Evolutionary conservation across 1,140 invertebrate genomes (phyloP).

Genomic region (Aphaenogaster floridana): DNA sequence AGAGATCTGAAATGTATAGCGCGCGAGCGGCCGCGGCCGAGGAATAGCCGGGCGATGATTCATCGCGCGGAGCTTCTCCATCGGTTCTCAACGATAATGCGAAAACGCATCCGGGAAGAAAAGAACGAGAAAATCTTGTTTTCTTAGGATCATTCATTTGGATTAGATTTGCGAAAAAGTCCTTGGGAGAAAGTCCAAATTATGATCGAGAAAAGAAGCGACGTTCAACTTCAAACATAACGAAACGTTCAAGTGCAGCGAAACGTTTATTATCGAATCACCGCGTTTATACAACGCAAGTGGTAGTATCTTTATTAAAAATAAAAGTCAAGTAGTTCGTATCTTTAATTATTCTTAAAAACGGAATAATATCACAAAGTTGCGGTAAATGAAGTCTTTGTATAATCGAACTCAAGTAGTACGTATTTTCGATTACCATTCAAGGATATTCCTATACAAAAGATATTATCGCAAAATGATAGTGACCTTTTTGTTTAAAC

Average conservation of each 20-base stretch:
- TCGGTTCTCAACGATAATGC: conserved; percentile 59
- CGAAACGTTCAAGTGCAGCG: not conserved
- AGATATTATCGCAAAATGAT: too few relatives aligned
- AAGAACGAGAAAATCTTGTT: not conserved
- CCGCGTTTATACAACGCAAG: not conserved
- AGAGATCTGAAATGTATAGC: conserved; percentile 44
- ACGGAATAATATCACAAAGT: too few relatives aligned
- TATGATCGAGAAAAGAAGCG: not conserved
- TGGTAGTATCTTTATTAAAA: too few relatives aligned
- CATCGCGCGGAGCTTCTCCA: conserved; percentile 41
- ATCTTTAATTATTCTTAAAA: too few relatives aligned
- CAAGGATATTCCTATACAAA: too few relatives aligned
- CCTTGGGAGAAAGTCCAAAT: not conserved
- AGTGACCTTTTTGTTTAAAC: too few relatives aligned
- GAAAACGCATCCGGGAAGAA: not conserved
- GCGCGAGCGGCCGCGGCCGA: conserved; percentile 12
- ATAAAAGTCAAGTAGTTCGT: too few relatives aligned
- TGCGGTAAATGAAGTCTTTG: too few relatives aligned
- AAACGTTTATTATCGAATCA: conserved; percentile 2
- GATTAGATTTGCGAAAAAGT: not conserved
- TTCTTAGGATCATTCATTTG: not conserved
- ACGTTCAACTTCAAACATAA: not conserved
- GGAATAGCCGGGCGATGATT: conserved; percentile 70
- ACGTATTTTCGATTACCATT: too few relatives aligned
- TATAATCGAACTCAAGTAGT: too few relatives aligned